Percentiles rank a stretch among this genome's conserved stretches.
Conservation (phyloP, 2,113 vertebrate species). For the Chlamydotis undulata region DNA sequence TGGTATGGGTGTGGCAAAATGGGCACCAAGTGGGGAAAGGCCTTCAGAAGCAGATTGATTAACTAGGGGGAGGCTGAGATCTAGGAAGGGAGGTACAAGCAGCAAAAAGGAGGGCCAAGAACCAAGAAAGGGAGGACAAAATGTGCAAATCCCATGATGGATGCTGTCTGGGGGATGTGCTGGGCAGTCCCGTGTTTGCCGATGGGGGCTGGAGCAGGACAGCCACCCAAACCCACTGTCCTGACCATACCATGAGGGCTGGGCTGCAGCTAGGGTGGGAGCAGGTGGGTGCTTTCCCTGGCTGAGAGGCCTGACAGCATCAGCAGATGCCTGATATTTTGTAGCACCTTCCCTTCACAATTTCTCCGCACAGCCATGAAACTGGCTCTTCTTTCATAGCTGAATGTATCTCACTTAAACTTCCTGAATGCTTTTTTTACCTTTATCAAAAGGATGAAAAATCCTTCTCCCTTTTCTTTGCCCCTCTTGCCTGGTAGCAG, state of each 20-base stretch:
- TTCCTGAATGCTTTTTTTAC: neutral
- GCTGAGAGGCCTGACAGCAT: neutral
- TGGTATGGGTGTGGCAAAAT: neutral
- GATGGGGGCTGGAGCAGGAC: neutral
- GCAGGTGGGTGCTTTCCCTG: neutral
- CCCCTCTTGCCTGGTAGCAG: neutral
- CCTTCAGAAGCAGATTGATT: neutral
- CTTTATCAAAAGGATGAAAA: neutral
- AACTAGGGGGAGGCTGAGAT: accelerated
- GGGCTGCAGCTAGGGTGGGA: neutral
- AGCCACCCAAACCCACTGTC: neutral
- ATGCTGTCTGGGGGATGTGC: neutral
- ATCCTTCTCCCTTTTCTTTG: neutral
- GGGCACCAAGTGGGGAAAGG: accelerated
- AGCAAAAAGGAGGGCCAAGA: neutral
- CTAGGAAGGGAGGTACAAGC: neutral
- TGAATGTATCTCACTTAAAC: neutral
- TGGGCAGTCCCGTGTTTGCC: neutral
- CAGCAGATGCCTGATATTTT: neutral
- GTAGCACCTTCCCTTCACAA: neutral
- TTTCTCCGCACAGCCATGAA: neutral
- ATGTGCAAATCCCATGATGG: neutral
- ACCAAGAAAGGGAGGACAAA: neutral
- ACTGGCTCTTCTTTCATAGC: neutral
- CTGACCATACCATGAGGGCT: neutral